These are phyloP conservation scores for Andrena hattorfiana DNA, from an alignment of 2,888 invertebrate species.

Conservation along the genomic window DNA sequence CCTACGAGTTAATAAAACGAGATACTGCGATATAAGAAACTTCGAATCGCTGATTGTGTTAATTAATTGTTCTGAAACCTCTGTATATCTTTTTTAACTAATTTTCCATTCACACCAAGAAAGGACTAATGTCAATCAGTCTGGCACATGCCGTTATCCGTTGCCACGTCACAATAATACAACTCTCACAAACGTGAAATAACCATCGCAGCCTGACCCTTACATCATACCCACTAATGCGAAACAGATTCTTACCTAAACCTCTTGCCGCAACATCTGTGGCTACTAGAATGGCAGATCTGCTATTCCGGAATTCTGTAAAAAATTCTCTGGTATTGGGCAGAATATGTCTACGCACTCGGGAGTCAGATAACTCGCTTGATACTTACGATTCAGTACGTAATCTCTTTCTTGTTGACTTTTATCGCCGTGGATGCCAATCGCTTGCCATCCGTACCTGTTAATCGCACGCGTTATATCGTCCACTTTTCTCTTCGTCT, in stretches of 20 bases:
- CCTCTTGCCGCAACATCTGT: slow-evolving; percentile 89
- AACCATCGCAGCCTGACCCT: slow-evolving; percentile 85
- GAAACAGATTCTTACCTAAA: slow-evolving; percentile 85
- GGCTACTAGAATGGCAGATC: slow-evolving; percentile 87
- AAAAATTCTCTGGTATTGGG: slow-evolving; percentile 42
- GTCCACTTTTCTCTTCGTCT: slow-evolving; percentile 90
- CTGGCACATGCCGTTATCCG: slow-evolving; percentile 85
- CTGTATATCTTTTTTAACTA: slow-evolving; percentile 44
- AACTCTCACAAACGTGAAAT: slow-evolving; percentile 79
- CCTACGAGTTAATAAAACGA: slow-evolving; percentile 32
- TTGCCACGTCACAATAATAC: slow-evolving; percentile 82
- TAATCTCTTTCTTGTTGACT: slow-evolving; percentile 89
- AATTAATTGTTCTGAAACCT: slow-evolving; percentile 43
- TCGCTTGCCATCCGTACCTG: slow-evolving; percentile 87
- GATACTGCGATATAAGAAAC: slow-evolving; percentile 33
- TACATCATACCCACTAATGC: slow-evolving; percentile 79
- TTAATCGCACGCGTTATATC: slow-evolving; percentile 87
- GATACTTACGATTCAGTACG: slow-evolving; percentile 86
- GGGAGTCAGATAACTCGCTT: neutral
- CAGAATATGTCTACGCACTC: neutral
- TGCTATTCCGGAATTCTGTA: slow-evolving; percentile 86
- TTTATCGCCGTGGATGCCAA: slow-evolving; percentile 89
- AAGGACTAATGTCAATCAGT: slow-evolving; percentile 83
- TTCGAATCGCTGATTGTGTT: slow-evolving; percentile 22
- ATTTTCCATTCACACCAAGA: slow-evolving; percentile 71